Conservation (phyloP, 2,113 vertebrate genomes). For the Odontophorus gujanensis region DNA sequence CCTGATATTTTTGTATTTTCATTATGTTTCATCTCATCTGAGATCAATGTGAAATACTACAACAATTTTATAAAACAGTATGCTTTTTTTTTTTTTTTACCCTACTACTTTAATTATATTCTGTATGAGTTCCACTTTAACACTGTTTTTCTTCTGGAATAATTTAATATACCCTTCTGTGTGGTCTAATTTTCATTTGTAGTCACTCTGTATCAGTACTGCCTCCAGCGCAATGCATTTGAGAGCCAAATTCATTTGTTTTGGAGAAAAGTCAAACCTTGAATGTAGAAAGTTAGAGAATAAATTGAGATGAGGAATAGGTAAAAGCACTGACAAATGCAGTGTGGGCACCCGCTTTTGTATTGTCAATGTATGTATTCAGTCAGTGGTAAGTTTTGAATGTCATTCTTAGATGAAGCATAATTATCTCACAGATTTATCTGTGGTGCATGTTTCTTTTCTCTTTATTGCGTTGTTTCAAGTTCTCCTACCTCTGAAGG, state of each 20-base stretch:
- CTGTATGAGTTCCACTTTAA: background rate
- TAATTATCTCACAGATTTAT: background rate
- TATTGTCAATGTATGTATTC: background rate
- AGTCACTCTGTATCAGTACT: background rate
- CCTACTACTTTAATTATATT: background rate
- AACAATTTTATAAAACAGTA: background rate
- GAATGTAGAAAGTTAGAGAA: background rate
- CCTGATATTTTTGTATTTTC: background rate
- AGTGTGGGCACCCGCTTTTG: background rate
- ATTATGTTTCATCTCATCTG: background rate
- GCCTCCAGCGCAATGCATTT: background rate
- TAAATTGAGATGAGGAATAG: background rate
- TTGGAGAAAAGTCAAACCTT: constrained; percentile 7
- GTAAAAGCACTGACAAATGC: background rate
- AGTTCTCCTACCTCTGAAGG: background rate
- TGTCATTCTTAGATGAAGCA: background rate
- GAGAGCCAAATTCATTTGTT: constrained; percentile 16
- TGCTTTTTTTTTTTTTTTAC: background rate
- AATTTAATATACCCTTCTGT: background rate
- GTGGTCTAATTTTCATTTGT: constrained; percentile 31
- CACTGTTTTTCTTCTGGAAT: background rate
- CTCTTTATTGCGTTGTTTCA: constrained; percentile 26
- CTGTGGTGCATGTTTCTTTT: background rate
- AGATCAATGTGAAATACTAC: background rate
- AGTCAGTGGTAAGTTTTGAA: background rate